These are phyloP conservation scores for Aythya baeri DNA, from an alignment of 2,113 vertebrate species.

Conservation along the genomic window DNA sequence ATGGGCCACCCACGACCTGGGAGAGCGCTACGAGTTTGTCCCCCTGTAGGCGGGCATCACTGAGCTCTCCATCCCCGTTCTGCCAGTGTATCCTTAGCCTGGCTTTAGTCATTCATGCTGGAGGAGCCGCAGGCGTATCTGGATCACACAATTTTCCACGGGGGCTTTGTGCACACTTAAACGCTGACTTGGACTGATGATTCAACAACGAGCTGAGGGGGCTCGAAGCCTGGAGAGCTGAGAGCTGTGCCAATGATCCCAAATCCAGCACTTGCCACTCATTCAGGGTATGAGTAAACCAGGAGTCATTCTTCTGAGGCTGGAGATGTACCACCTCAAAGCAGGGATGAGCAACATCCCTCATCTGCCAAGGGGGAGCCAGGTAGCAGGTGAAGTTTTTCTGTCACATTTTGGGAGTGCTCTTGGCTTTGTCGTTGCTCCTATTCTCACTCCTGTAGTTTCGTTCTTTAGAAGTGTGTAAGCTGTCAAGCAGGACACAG, in stretches of 20 bases:
- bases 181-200: neutral
- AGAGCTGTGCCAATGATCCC: neutral
- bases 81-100: neutral
- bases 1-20: slow-evolving; percentile 46
- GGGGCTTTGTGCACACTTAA: neutral
- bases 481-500: neutral
- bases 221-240: neutral
- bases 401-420: neutral
- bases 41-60: neutral
- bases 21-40: neutral
- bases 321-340: neutral
- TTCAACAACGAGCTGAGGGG: neutral
- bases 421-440: neutral
- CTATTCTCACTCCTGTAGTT: neutral
- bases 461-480: neutral
- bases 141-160: neutral
- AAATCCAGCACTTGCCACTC: slow-evolving; percentile 1
- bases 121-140: neutral
- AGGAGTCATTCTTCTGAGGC: slow-evolving; percentile 5
- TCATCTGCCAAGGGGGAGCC: neutral
- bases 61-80: slow-evolving; percentile 12
- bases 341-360: neutral
- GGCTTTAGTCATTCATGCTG: neutral
- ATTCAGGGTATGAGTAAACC: neutral
- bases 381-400: neutral